Percentiles rank a stretch among this genome's conserved stretches.
These are phyloP conservation scores for Micrastur ruficollis DNA, from an alignment of 2,797 vertebrate species.

Conservation along the genomic window DNA sequence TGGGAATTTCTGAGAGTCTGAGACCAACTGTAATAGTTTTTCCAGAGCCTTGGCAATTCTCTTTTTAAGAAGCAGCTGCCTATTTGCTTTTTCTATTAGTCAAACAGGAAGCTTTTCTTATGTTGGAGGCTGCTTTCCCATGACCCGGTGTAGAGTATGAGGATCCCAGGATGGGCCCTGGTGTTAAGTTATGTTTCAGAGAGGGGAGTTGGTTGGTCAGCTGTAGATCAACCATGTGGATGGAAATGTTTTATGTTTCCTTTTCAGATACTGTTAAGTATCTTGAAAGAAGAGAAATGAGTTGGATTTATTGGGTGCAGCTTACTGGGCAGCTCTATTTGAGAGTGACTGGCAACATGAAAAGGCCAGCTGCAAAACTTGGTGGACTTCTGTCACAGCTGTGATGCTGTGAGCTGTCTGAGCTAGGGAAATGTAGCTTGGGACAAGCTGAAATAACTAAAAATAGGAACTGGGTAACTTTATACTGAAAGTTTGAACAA, in stretches of 20 bases:
- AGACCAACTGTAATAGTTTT: accelerated
- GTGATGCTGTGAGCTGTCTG: neutral
- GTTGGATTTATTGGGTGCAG: neutral
- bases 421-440: neutral
- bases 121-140: neutral
- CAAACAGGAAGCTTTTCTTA: neutral
- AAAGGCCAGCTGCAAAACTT: neutral
- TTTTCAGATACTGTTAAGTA: accelerated
- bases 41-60: accelerated
- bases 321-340: neutral
- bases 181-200: neutral
- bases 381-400: neutral
- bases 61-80: neutral
- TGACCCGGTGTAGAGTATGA: too few species aligned
- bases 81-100: neutral
- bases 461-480: neutral
- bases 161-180: neutral
- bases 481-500: neutral
- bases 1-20: neutral
- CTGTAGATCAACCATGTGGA: accelerated
- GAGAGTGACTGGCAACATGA: neutral
- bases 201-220: neutral
- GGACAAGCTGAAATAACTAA: neutral
- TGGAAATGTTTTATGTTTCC: neutral
- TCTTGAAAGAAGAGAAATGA: neutral